A percentile compares a stretch with the other conserved stretches of the same genome.
phyloP scores from a whole-genome alignment of 1,140 invertebrate genomes.

The Protaetia brevitarsis region DNA sequence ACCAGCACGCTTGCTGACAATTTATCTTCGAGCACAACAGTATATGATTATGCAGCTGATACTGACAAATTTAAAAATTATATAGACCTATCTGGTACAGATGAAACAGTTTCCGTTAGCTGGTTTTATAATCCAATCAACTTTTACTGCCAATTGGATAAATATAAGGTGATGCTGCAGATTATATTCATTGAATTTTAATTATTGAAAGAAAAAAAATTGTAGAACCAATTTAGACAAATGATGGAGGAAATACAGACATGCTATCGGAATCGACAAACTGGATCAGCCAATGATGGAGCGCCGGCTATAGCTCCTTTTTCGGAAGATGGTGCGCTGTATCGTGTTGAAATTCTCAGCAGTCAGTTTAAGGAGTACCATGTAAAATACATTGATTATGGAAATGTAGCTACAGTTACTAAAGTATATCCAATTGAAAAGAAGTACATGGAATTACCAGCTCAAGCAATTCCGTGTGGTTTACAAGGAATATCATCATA shows the following conservation, averaged over 20 bases:
- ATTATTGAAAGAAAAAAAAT: conserved; percentile 35
- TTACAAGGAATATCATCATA: conserved; percentile 57
- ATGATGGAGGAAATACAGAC: conserved; percentile 70
- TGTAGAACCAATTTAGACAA: conserved; percentile 53
- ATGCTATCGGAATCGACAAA: conserved; percentile 57
- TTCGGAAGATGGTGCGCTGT: conserved; percentile 64
- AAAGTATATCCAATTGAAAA: conserved; percentile 67
- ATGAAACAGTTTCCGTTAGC: conserved; percentile 50
- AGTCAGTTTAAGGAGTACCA: conserved; percentile 55
- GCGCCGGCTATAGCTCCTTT: conserved; percentile 64
- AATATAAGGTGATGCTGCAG: conserved; percentile 40
- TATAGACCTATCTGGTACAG: conserved; percentile 28
- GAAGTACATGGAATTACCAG: conserved; percentile 63
- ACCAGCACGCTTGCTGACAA: not conserved
- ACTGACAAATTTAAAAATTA: conserved; percentile 6
- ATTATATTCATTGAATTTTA: not conserved
- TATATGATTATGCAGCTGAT: not conserved
- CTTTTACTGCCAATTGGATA: conserved; percentile 62
- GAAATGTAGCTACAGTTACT: conserved; percentile 63
- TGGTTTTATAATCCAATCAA: conserved; percentile 66
- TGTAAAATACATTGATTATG: conserved; percentile 71
- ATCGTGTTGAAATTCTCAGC: conserved; percentile 62
- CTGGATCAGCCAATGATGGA: conserved; percentile 51
- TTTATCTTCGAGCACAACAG: not conserved
- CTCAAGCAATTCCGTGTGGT: conserved; percentile 65